Conservation (phyloP, 2,113 vertebrate genomes). For the Kryptolebias marmoratus region DNA sequence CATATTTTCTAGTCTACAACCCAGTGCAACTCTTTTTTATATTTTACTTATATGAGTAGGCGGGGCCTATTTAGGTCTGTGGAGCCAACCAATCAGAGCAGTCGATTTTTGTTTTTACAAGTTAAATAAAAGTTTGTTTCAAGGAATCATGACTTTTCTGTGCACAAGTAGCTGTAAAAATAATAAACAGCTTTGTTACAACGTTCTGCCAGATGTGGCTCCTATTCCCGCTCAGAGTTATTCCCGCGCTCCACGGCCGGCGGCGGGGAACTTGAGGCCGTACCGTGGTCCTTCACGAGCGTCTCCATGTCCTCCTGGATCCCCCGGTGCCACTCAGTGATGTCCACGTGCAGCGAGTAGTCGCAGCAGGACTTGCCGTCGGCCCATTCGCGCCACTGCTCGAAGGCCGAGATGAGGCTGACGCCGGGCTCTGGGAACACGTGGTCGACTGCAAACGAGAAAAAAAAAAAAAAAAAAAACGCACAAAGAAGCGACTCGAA, state of each 20-base stretch:
- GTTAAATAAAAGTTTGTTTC: background rate
- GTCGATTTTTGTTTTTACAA: background rate
- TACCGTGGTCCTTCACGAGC: slow-evolving; percentile 96
- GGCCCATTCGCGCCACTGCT: slow-evolving; percentile 97
- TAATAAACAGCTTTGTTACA: too few species aligned
- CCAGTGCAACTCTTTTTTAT: too few species aligned
- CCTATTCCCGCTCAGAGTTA: background rate
- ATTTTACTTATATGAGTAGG: background rate
- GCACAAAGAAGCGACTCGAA: background rate
- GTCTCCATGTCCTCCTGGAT: slow-evolving; percentile 97
- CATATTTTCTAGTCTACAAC: too few species aligned
- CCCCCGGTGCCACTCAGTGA: slow-evolving; percentile 97
- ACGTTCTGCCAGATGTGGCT: too few species aligned
- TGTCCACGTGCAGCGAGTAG: slow-evolving; percentile 95
- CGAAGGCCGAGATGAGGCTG: slow-evolving; percentile 90
- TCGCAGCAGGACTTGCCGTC: slow-evolving; percentile 97
- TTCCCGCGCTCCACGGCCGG: background rate
- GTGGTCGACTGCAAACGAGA: slow-evolving; percentile 86
- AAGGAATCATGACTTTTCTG: too few species aligned
- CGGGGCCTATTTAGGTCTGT: background rate
- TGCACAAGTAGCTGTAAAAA: too few species aligned
- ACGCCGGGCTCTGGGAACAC: slow-evolving; percentile 91
- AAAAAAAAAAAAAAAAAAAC: slow-evolving; percentile 8
- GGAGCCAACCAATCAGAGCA: background rate
- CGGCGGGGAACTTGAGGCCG: background rate